Base-by-base conservation (phyloP, 1,140 invertebrate species). In the Coptotermes formosanus region DNA sequence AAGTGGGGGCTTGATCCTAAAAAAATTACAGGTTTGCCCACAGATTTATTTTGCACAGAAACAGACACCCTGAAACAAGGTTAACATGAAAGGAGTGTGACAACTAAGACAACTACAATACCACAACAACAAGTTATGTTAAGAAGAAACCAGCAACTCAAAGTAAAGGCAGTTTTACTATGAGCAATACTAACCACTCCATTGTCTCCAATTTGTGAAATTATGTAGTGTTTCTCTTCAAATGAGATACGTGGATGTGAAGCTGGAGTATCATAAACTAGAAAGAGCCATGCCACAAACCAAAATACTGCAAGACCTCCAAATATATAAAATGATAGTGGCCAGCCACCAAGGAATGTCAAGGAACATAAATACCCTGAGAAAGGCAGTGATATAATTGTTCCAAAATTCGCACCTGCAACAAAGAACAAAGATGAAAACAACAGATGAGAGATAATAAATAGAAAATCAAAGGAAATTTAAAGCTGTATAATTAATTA, bases 241-340 rank as follows among this genome's bases (percentile, higher is more conserved):
- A 95, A 94, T 43, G 94, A 95, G 89, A 98, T 98, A 87, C 95
- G 95, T 9, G 96, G 96, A 93, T 98, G 97, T 43, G 93, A 92
- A 21, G 93, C 92, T 16, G 98, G 98, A 87, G 95, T 94, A 87
- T 94, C 95, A 91, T 95, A 96, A 90, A 95, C 96, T 30, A 96
- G 89, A 23, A 95, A 84, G 19, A 94, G 92, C 93, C 95, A 97
- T 81, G 95, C 89, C 48, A 95, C 89, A 86, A 95, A 96, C 95
- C 95, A 97, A 0, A 95, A 85, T 4, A 96, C 91, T 12, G 95
- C 95, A 30, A 96, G 88, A 25, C 92, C 89, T 59, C 96, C 96
- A 88, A 96, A 96, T 55, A 96, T 90, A 90, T 97, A 97, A 91
- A 97, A 97, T 64, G 95, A 95, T 4, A 95, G 91, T 2, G 95